Evolutionary conservation across 2,888 invertebrate species (phyloP), one percentile per base, ranked within the genome.

Genomic region (Noctua comes): DNA sequence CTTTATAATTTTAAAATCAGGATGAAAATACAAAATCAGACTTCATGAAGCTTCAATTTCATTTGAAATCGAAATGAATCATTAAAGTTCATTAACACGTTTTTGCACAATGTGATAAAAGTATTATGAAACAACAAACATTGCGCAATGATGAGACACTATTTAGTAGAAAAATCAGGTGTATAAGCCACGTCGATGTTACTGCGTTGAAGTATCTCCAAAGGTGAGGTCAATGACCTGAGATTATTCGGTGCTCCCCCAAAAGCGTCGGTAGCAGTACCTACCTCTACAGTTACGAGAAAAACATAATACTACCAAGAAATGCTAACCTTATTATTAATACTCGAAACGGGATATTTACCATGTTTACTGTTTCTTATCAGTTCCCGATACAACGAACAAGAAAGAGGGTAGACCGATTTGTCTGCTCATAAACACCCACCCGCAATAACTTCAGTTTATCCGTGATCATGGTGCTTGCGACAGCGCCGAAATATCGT

Each of bases 231-330:
- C 59, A 3, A 31, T 59, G 48, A 62, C 21, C 40, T 31, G 4
- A n/a, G 1, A 62, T 36, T 43, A 43, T 79, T 62, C 2, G 13
- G n/a, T 8, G 11, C 8, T 51, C 21, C 8, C 51, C n/a, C 7
- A 48, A 79, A 69, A n/a, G 48, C n/a, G 3, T 77, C 18, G 18
- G 27, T 18, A 76, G n/a, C 31, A n/a, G 16, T 21, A 24, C 51
- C 31, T 76, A 10, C 51, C n/a, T 76, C 27, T 36, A 76, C 7
- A 76, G 21, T 46, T 77, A 24, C 43, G 2, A 24, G 8, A 31
- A 51, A 27, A 40, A 27, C 21, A 24, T 57, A 36, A 31, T 68
- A 40, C 7, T 73, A 36, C 18, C n/a, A 57, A 54, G 6, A 57
- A 65, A 36, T 46, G 31, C 31, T 31, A 21, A 66, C 36, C 46